These are phyloP conservation scores for Brachionus sp. DNA, from an alignment of 1,140 invertebrate genomes.

Conservation along the genomic window DNA sequence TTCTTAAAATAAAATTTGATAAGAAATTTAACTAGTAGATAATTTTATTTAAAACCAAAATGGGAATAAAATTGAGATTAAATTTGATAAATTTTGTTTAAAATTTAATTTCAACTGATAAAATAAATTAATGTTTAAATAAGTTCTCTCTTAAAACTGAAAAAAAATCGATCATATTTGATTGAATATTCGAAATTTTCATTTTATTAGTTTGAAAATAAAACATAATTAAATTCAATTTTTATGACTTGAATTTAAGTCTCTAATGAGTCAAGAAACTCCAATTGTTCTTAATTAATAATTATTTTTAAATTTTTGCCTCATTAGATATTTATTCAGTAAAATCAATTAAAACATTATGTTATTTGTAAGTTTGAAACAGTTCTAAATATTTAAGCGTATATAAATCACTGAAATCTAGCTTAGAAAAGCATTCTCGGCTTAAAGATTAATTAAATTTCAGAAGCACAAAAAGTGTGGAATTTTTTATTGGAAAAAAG, in stretches of 20 bases:
- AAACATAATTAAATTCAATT: not conserved
- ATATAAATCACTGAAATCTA: not conserved
- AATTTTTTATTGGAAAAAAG: not conserved
- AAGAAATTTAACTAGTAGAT: not conserved
- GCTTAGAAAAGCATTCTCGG: not conserved
- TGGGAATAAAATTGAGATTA: not conserved
- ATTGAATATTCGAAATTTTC: not conserved
- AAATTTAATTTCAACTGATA: not conserved
- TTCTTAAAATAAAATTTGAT: not conserved
- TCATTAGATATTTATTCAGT: not conserved
- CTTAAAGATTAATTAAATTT: not conserved
- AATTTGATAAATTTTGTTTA: not conserved
- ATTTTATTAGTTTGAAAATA: not conserved
- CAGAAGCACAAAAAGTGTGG: not conserved
- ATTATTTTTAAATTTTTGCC: not conserved
- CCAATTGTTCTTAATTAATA: not conserved
- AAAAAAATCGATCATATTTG: not conserved
- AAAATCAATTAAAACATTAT: not conserved
- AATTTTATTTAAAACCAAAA: not conserved
- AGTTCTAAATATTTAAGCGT: not conserved
- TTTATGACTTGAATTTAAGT: not conserved
- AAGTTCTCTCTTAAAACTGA: not conserved
- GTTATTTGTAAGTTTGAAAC: not conserved
- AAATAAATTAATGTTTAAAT: not conserved
- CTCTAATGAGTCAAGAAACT: not conserved